Base-by-base conservation (phyloP, 2,113 vertebrate genomes). In the Hypanus sabinus region DNA sequence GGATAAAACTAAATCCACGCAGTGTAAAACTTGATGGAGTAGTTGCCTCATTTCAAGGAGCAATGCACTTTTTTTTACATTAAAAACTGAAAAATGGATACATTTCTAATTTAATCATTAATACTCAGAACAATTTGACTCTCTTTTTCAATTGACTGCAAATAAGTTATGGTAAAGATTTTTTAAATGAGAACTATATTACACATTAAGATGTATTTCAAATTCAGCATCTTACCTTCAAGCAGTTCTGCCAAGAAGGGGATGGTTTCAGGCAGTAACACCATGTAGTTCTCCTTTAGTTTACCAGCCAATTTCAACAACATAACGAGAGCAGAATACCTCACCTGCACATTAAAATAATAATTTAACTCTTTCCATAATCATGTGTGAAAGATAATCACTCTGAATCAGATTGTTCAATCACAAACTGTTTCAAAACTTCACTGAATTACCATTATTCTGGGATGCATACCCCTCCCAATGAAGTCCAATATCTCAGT, bases 181-280 rank as follows among this genome's bases (percentile, higher is more conserved):
- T 46, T 46, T 46, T 46, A 46, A 46, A 73, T 73, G 71, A 73
- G 24, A 73, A 12, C 18, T 18, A 16, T 70, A 70, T 70, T 70
- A 70, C 71, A 73, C 1, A 24, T 73, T 30, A 73, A 73, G 68
- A 73, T 75, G 55, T 71, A 93, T 24, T 75, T 70, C 33, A 75
- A 93, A 38, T 73, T 11, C 46, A 75, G 16, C 8, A 22, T 79
- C 96, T 97, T 96, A 99, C 98, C 99, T 97, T 99, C 99, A 98
- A 99, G 99, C 70, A 99, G 95, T 60, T 99, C 99, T 14, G 99
- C 98, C 96, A 99, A 96, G 97, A 99, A 99, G 0, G 99, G 99
- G 95, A 99, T 97, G 93, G 98, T 98, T 95, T 99, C 99, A 0
- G 99, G 99, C 3, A 99, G 97, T 83, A 99, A 96, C 33, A 98